phyloP scores from a whole-genome alignment of 2,888 invertebrate species.

The Eledona agricola region DNA sequence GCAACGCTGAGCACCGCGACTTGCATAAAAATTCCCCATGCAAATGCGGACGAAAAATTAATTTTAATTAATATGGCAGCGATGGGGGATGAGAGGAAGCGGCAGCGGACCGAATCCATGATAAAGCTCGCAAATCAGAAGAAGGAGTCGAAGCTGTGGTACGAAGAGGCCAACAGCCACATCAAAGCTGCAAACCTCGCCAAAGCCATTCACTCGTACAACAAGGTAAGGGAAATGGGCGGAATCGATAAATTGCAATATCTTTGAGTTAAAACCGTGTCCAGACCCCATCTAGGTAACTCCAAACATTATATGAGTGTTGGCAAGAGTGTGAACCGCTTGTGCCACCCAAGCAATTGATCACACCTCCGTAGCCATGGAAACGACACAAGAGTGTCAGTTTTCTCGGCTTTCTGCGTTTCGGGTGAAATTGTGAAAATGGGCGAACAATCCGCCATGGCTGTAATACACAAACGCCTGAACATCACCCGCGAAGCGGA shows the following conservation, averaged over 20 bases:
- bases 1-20: constrained; percentile 23
- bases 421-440: no score
- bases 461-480: constrained; percentile 41
- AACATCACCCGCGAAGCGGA: constrained; percentile 71
- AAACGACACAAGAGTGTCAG: constrained; percentile 49
- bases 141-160: constrained; percentile 72
- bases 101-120: constrained; percentile 56
- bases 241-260: constrained; percentile 5
- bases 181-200: constrained; percentile 78
- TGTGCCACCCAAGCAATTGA: constrained; percentile 46
- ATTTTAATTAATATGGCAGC: constrained; percentile 15
- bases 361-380: constrained; percentile 55
- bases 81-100: constrained; percentile 51
- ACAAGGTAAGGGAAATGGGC: constrained; percentile 67
- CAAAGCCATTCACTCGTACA: constrained; percentile 75
- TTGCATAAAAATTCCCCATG: constrained; percentile 24
- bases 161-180: constrained; percentile 81
- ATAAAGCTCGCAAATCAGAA: constrained; percentile 54
- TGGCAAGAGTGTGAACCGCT: constrained; percentile 11
- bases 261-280: constrained; percentile 3
- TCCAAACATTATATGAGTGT: constrained; percentile 7
- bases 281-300: no score
- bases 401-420: constrained; percentile 26
- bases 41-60: constrained; percentile 1
- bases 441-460: constrained; percentile 28